Conservation (phyloP, 2,888 invertebrate species). For the Aspidiotus destructor region DNA sequence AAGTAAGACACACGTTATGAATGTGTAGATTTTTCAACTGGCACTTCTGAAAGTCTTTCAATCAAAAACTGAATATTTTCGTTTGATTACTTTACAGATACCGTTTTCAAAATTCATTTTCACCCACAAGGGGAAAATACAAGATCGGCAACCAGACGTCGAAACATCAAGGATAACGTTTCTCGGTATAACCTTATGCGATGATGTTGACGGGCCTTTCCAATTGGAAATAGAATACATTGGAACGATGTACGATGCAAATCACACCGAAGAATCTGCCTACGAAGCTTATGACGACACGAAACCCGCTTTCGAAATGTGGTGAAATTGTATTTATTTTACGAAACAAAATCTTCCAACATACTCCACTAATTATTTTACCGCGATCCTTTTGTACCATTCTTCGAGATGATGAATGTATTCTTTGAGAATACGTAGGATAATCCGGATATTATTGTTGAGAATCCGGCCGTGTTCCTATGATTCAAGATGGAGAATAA, state of each 20-base stretch:
- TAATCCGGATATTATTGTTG: no score
- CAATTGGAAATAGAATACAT: slow-evolving; percentile 86
- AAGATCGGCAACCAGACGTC: slow-evolving; percentile 65
- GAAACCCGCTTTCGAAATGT: no score
- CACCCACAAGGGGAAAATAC: slow-evolving; percentile 70
- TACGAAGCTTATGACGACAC: slow-evolving; percentile 76
- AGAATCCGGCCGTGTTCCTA: no score
- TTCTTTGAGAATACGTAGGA: no score
- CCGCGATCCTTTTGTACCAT: no score
- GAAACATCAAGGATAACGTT: slow-evolving; percentile 54
- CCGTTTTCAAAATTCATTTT: slow-evolving; percentile 89
- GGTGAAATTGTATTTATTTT: no score
- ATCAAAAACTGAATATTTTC: neutral
- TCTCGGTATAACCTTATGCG: slow-evolving; percentile 73
- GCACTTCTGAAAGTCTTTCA: neutral
- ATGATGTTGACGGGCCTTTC: slow-evolving; percentile 73
- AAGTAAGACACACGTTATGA: slow-evolving; percentile 47
- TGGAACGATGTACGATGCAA: slow-evolving; percentile 71
- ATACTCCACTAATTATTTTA: no score
- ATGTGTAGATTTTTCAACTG: neutral
- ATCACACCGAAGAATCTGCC: slow-evolving; percentile 72
- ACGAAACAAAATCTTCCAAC: no score
- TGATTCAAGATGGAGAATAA: no score
- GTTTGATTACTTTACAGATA: slow-evolving; percentile 52
- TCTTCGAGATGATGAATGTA: no score